A percentile compares a stretch with the other conserved stretches of the same genome.
phyloP scores from a whole-genome alignment of 2,113 vertebrate species.

The Prunella himalayana region DNA sequence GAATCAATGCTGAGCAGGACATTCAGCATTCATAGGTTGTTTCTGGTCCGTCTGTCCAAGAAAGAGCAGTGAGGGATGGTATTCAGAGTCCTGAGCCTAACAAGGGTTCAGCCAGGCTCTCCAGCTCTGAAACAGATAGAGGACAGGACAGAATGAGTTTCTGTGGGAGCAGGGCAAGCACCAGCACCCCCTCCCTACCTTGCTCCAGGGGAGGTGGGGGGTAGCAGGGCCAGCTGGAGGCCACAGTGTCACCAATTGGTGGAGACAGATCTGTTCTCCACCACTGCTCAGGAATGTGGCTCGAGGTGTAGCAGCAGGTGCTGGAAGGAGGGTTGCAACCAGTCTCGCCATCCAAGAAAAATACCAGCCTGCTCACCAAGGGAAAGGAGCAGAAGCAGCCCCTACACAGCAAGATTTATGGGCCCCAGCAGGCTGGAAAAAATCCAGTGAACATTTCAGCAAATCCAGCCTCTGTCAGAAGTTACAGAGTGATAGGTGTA shows the following conservation, averaged over 20 bases:
- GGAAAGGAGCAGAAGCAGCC: conserved; percentile 32
- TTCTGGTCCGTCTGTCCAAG: not conserved
- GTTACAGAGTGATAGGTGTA: conserved; percentile 46
- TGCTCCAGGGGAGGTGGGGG: not conserved
- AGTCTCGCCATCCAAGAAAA: conserved; percentile 61
- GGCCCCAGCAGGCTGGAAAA: conserved; percentile 41
- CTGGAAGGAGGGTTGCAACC: conserved; percentile 8
- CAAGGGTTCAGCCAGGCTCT: not conserved
- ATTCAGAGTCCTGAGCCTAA: not conserved
- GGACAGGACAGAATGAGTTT: not conserved
- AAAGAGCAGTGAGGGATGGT: not conserved
- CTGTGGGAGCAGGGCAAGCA: not conserved
- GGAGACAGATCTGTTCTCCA: not conserved
- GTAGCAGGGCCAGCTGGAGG: not conserved
- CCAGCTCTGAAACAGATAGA: not conserved
- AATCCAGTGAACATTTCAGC: conserved; percentile 58
- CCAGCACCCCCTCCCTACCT: not conserved
- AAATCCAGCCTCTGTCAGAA: conserved; percentile 46
- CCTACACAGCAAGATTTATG: conserved; percentile 51
- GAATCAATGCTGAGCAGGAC: accelerated
- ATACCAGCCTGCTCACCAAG: conserved; percentile 11
- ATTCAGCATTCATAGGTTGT: not conserved
- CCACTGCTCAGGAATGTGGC: conserved; percentile 27
- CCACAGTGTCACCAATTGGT: not conserved
- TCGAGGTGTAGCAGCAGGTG: conserved; percentile 50